A percentile compares a stretch with the other conserved stretches of the same genome.
These are phyloP conservation scores for Anodontia alba DNA, from an alignment of 2,888 invertebrate species.

Conservation along the genomic window DNA sequence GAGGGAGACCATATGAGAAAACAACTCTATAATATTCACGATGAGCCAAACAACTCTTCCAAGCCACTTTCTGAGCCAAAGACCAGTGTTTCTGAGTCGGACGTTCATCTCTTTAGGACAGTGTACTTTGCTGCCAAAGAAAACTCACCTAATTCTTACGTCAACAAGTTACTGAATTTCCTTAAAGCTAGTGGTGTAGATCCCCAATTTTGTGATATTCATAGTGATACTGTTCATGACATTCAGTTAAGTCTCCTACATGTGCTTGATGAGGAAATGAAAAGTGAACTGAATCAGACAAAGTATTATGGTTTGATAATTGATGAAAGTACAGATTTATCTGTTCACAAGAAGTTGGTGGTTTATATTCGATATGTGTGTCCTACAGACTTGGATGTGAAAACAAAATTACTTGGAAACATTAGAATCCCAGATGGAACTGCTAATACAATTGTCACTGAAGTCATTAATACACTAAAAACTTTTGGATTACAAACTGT, in stretches of 20 bases:
- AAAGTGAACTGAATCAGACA: not conserved
- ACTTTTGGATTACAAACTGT: constrained; percentile 9
- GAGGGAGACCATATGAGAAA: not conserved
- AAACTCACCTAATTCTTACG: constrained; percentile 10
- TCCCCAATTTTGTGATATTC: not conserved
- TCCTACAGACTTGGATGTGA: not conserved
- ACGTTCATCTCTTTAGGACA: constrained; percentile 21
- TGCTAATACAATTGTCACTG: constrained; percentile 4
- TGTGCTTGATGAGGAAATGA: constrained; percentile 8
- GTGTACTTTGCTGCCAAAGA: constrained; percentile 25
- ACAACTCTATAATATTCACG: constrained; percentile 3
- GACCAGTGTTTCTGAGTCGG: constrained; percentile 10
- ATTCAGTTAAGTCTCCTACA: not conserved
- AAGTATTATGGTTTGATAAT: constrained; percentile 13
- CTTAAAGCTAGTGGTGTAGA: constrained; percentile 10
- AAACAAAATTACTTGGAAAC: not conserved
- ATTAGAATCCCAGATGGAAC: constrained; percentile 14
- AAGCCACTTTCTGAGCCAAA: not conserved
- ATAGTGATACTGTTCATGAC: not conserved
- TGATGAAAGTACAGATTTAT: constrained; percentile 23
- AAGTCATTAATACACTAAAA: not conserved
- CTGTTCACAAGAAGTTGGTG: constrained; percentile 13
- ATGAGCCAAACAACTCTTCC: not conserved
- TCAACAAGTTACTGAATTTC: not conserved
- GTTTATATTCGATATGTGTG: constrained; percentile 15